Percentiles rank a stretch among this genome's conserved stretches.
Conservation (phyloP, 2,888 invertebrate species). For the Pseudococcus viburni region DNA sequence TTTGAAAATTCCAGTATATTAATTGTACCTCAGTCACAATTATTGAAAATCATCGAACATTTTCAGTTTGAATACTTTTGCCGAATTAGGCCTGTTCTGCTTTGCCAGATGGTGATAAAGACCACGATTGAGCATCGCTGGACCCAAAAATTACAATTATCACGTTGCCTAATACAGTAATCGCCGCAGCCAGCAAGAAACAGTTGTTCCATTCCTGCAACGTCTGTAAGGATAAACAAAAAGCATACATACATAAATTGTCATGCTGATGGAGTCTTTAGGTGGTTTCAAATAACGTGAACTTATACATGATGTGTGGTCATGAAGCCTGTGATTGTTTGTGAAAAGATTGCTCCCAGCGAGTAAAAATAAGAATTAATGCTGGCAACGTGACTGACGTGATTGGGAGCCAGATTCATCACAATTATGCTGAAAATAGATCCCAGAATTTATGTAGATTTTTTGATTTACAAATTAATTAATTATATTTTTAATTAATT, state of each 20-base stretch:
- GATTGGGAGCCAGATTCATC: neutral
- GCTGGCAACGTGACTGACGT: neutral
- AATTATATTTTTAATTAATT: too few relatives aligned
- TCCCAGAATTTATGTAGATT: neutral
- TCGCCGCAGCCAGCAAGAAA: neutral
- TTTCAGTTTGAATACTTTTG: too few relatives aligned
- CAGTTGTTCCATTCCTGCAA: neutral
- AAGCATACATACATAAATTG: too few relatives aligned
- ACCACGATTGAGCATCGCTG: neutral
- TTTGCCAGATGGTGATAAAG: neutral
- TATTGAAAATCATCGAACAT: too few relatives aligned
- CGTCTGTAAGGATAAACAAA: neutral
- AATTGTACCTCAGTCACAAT: too few relatives aligned
- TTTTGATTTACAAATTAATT: too few relatives aligned
- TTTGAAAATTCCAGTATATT: too few relatives aligned
- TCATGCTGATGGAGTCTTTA: too few relatives aligned
- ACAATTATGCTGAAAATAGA: neutral
- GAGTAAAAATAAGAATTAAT: neutral
- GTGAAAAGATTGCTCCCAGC: neutral
- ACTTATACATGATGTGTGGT: neutral
- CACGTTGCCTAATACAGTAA: neutral
- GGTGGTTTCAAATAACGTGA: too few relatives aligned
- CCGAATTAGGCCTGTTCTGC: neutral
- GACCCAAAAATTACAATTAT: neutral
- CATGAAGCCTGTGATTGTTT: neutral